Base-by-base conservation (phyloP, 1,140 invertebrate species). In the Littorina saxatilis region DNA sequence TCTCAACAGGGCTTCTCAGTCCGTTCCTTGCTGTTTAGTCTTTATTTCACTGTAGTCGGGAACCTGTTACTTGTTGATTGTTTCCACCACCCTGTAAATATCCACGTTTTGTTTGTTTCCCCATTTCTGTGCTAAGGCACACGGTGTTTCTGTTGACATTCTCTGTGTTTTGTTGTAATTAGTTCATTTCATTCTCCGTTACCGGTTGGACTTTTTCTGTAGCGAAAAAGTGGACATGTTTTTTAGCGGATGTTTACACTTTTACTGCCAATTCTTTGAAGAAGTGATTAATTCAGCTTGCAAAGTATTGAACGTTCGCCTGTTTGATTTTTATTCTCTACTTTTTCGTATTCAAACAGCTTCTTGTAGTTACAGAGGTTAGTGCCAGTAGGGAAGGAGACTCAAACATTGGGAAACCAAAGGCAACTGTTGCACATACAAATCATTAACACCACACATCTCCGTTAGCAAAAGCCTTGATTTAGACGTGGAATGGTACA, bases 71-170 rank as follows among this genome's bases (percentile, higher is more conserved):
- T 11, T 23, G 58, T 61, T 61, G 58, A 61, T 61, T 23, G 58
- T 61, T 61, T 23, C n/a, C 9, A 61, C 58, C 58, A 61, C 20
- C 58, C 23, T 61, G 58, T 61, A 61, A 23, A 61, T 61, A 61
- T 17, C 5, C 43, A 47, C 17, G 7, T 47, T 47, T 17, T 17
- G 17, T 47, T 47, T 47, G 5, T 61, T 61, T 61, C 23, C 20
- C 27, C 58, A 13, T 61, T 23, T 7, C 58, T 23, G 58, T 29
- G 58, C 58, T 5, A 23, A 61, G 20, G 4, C n/a, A 23, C 23
- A 23, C 9, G 20, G 9, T 9, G 20, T 61, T 61, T 23, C n/a
- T 23, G 7, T 61, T 61, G 20, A n/a, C n/a, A 61, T 61, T 61
- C 58, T 29, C n/a, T 47, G 5, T 47, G 43, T 17, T 47, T 47